These are phyloP conservation scores for Carpatolechia fugitivella DNA, from an alignment of 2,888 invertebrate genomes.

Conservation along the genomic window DNA sequence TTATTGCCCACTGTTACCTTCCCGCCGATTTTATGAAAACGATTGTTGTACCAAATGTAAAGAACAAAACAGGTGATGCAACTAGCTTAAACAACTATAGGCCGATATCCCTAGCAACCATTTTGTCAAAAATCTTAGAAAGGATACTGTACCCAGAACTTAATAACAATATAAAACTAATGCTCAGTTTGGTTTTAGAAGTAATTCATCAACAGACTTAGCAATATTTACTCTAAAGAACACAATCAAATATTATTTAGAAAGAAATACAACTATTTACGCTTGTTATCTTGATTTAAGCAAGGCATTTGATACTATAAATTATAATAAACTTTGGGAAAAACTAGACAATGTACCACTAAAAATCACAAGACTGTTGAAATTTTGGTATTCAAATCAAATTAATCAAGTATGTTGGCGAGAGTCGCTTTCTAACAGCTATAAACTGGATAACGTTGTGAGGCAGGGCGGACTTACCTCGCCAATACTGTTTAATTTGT, in stretches of 20 bases:
- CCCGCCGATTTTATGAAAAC: not conserved
- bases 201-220: not conserved
- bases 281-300: constrained; percentile 2
- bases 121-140: not conserved
- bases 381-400: constrained; percentile 6
- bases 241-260: not conserved
- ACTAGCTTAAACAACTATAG: not conserved
- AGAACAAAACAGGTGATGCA: not conserved
- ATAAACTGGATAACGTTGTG: not conserved
- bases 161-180: not conserved
- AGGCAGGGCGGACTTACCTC: constrained; percentile 11
- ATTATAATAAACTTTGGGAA: not conserved
- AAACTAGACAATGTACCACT: not conserved
- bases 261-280: not conserved
- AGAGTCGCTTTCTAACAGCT: not conserved
- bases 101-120: not conserved
- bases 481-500: not conserved
- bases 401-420: constrained; percentile 2
- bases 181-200: constrained; percentile 4
- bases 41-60: not conserved
- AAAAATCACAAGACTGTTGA: not conserved
- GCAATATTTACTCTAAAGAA: constrained; percentile 4
- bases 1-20: not conserved
- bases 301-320: constrained; percentile 1
- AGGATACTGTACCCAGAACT: not conserved